Conservation (phyloP, 1,140 invertebrate genomes). For the Caerostris extrusa region DNA sequence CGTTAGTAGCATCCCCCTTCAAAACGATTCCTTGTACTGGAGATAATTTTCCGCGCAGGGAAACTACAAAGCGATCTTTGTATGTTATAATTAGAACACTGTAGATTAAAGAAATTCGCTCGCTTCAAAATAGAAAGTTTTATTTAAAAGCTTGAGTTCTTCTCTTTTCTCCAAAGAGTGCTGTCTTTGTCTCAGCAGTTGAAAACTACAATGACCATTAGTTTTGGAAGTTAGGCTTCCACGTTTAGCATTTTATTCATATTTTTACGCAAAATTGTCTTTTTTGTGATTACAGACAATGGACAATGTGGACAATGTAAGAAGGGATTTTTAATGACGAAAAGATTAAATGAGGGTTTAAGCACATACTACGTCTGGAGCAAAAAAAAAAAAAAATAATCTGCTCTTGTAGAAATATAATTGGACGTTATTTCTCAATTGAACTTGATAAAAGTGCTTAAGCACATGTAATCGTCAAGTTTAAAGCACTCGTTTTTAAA, state of each 20-base stretch:
- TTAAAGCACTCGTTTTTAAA: too few species aligned
- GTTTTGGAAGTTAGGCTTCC: background rate
- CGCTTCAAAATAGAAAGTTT: conserved; percentile 48
- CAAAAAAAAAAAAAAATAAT: too few species aligned
- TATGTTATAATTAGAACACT: conserved; percentile 75
- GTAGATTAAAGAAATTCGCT: conserved; percentile 57
- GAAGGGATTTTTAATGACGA: background rate
- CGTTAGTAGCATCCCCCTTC: conserved; percentile 34
- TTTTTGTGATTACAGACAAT: background rate
- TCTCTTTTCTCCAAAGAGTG: conserved; percentile 13
- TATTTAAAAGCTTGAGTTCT: conserved; percentile 25
- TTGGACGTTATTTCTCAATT: too few species aligned
- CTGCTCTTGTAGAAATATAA: too few species aligned
- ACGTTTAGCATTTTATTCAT: background rate
- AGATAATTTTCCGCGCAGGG: conserved; percentile 57
- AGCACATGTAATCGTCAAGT: too few species aligned
- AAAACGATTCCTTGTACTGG: conserved; percentile 49
- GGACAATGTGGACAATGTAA: background rate
- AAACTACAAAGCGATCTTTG: conserved; percentile 56
- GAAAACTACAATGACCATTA: conserved; percentile 18
- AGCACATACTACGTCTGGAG: background rate
- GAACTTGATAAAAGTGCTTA: too few species aligned
- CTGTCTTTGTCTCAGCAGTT: conserved; percentile 1
- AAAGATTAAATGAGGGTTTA: background rate
- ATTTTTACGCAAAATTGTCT: background rate